Base-by-base conservation (phyloP, 2,113 vertebrate genomes). In the Paradoxurus hermaphroditus region DNA sequence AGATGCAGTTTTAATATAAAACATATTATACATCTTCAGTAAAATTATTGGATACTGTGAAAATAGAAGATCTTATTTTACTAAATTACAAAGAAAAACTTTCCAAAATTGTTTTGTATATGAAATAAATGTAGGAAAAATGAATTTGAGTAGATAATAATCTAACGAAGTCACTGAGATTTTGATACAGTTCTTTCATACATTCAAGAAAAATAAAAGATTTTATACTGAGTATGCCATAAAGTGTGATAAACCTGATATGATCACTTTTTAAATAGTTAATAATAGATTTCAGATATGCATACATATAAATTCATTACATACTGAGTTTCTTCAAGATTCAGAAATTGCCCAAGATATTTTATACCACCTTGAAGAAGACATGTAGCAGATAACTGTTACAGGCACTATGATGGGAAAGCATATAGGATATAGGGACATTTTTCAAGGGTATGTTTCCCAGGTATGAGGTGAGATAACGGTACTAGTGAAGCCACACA, bases 161-260 rank as follows among this genome's bases (percentile, higher is more conserved):
- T 67, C 8, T 19, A 90, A 31, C 70, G 4, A 18, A 90, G 5
- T 81, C 19, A 94, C 92, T 90, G 89, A 93, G 3, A 85, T 87
- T 93, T 94, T 94, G 9, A 89, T 46, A 49, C 21, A 87, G 7
- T 67, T 86, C 4, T 88, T 84, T 59, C 46, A 72, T 93, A 85
- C 18, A 72, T 53, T 51, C 82, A 31, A 96, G 81, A 1, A 16
- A 92, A 84, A 73, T 92, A 78, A 95, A 77, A 65, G 13, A 78
- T 51, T 75, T 88, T 3, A 84, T 75, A 91, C 53, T 90, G 51
- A 90, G 4, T 77, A 29, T 0, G 41, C 3, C 19, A 70, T 53
- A 27, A 31, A 82, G 51, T 59, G 16, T 27, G 44, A 49, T 56
- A 90, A 83, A 0, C 2, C 2, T 29, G 53, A 68, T 68, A 7